Base-by-base conservation (phyloP, 2,113 vertebrate species). In the Silurus glanis region DNA sequence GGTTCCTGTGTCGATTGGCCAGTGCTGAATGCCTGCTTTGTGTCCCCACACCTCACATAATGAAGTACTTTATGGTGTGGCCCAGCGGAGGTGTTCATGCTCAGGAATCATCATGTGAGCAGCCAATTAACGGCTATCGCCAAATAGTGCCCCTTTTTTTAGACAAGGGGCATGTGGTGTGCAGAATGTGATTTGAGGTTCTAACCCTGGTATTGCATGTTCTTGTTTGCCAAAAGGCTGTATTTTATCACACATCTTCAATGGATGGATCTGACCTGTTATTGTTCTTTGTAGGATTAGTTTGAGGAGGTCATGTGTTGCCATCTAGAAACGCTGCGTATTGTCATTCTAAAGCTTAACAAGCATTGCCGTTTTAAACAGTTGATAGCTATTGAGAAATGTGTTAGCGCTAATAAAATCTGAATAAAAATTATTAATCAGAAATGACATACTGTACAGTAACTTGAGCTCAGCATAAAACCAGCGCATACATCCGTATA, bases 41-140 rank as follows among this genome's bases (percentile, higher is more conserved):
- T 90, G 86, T 87, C 85, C 88, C 47, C 62, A 84, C 87, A 87
- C 82, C 88, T 89, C 88, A 82, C 78, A 87, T 89, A 89, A 90
- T 83, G 78, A 87, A 90, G 67, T 61, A 85, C 64, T 76, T 85
- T 86, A 84, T 87, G 71, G 69, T 58, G 49, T 62, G 13, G 59
- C 75, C 59, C 53, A 51, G 66, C 78, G 10, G 82, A 89, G 81
- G 85, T 86, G 87, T 87, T 61, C 79, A 5, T 56, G 17, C 83
- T 82, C 86, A 83, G 56, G 45, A 80, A 80, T 72, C 58, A 62
- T 59, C 74, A 80, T 53, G 71, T 49, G 51, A 87, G 83, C 7
- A 83, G 81, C 78, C 61, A 85, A 86, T 89, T 85, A 89, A 72
- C 6, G 17, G 21, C 37, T 45, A 19, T 13, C 69, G 51, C 74